Evolutionary conservation across 1,140 invertebrate species (phyloP).

Genomic region (Nasonia giraulti): DNA sequence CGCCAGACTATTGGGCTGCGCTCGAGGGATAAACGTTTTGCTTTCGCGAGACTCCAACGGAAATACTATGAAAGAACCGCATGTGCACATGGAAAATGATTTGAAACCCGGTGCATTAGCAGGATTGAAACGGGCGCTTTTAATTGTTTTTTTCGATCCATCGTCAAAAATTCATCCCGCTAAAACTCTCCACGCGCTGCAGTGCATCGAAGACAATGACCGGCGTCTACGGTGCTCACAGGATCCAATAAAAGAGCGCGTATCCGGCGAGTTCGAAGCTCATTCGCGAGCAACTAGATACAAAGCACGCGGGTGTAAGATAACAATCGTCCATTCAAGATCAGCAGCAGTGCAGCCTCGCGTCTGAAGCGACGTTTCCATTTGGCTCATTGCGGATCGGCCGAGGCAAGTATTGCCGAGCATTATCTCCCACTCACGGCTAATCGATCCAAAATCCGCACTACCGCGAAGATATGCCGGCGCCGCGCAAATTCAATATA

Average conservation of each 20-base stretch:
- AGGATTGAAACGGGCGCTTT: not conserved
- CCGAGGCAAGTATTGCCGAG: not conserved
- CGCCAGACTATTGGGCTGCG: too few relatives aligned
- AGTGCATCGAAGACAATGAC: too few relatives aligned
- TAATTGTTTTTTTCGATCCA: too few relatives aligned
- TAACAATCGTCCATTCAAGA: not conserved
- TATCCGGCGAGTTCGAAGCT: too few relatives aligned
- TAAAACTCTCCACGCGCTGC: too few relatives aligned
- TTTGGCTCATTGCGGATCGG: not conserved
- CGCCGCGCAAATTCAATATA: not conserved
- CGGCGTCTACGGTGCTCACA: too few relatives aligned
- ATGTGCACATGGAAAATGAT: not conserved
- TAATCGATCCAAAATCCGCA: conserved; percentile 13
- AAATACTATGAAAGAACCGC: not conserved
- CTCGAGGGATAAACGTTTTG: not conserved
- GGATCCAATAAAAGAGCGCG: too few relatives aligned
- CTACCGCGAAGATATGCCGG: too few relatives aligned
- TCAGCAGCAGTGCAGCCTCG: not conserved
- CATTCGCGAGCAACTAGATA: too few relatives aligned
- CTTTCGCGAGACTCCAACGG: not conserved
- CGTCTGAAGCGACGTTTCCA: not conserved
- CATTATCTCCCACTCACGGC: not conserved
- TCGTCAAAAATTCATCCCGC: too few relatives aligned
- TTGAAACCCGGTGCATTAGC: not conserved
- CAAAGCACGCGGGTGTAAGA: too few relatives aligned